phyloP scores from a whole-genome alignment of 2,888 invertebrate species.

The Agrotis clavis region DNA sequence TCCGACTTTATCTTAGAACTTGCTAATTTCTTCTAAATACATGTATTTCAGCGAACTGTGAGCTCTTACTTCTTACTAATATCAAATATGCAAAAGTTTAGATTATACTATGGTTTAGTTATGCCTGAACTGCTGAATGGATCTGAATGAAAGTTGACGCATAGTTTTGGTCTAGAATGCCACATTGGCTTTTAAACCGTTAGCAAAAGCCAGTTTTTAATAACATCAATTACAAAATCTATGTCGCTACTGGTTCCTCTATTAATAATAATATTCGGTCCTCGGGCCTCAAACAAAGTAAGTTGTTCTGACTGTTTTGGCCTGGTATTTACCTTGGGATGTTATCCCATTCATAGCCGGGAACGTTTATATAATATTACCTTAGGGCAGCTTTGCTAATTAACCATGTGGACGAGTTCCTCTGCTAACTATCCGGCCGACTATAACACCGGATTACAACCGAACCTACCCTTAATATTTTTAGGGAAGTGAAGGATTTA shows the following conservation, averaged over 20 bases:
- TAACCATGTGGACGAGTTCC: slow-evolving; percentile 42
- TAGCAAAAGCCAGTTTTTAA: not conserved
- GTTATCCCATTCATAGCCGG: slow-evolving; percentile 36
- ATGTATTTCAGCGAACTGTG: not conserved
- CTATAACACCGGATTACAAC: slow-evolving; percentile 21
- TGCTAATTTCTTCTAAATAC: slow-evolving; percentile 24
- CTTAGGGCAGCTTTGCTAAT: slow-evolving; percentile 50
- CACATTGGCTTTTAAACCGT: too few relatives aligned
- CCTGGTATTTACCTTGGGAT: slow-evolving; percentile 24
- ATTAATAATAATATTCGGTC: too few relatives aligned
- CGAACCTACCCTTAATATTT: slow-evolving; percentile 22
- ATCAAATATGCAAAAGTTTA: too few relatives aligned
- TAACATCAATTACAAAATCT: slow-evolving; percentile 16
- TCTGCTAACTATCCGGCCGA: slow-evolving; percentile 29
- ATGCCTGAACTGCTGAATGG: too few relatives aligned
- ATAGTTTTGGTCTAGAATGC: too few relatives aligned
- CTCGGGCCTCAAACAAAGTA: slow-evolving; percentile 30
- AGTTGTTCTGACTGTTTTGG: slow-evolving; percentile 21
- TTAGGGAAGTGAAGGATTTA: slow-evolving; percentile 32
- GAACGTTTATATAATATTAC: slow-evolving; percentile 55
- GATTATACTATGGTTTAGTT: too few relatives aligned
- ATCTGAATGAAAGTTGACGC: too few relatives aligned
- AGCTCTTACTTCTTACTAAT: too few relatives aligned
- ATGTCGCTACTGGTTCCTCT: not conserved
- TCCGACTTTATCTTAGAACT: slow-evolving; percentile 13